phyloP scores from a whole-genome alignment of 2,113 vertebrate species.

The Jaculus jaculus region DNA sequence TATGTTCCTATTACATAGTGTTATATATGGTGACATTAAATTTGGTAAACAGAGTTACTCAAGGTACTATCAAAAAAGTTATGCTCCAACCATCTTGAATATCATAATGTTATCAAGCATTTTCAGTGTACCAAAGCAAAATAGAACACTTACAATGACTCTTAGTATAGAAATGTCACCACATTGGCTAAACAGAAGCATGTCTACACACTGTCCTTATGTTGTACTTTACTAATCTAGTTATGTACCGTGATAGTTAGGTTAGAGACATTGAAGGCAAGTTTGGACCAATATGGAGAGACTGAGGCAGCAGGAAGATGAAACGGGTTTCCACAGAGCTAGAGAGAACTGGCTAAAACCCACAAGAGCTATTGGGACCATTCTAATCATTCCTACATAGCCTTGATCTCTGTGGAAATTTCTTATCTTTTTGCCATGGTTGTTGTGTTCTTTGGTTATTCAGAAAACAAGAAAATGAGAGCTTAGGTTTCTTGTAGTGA shows the following conservation, averaged over 20 bases:
- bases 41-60: neutral
- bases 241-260: neutral
- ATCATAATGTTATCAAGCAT: neutral
- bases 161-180: neutral
- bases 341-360: neutral
- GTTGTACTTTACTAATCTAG: neutral
- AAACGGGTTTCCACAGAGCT: neutral
- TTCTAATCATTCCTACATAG: no score
- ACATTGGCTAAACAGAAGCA: neutral
- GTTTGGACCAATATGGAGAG: rapidly evolving
- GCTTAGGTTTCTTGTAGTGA: neutral
- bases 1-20: no score
- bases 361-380: no score
- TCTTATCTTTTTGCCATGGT: neutral
- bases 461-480: neutral
- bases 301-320: rapidly evolving
- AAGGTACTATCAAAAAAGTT: neutral
- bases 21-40: neutral
- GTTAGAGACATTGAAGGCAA: neutral
- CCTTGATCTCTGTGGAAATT: neutral
- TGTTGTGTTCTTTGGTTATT: neutral
- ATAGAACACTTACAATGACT: neutral
- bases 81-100: neutral
- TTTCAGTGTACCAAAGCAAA: neutral
- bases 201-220: neutral